phyloP scores from a whole-genome alignment of 2,113 vertebrate genomes.

The Chaetura pelagica region DNA sequence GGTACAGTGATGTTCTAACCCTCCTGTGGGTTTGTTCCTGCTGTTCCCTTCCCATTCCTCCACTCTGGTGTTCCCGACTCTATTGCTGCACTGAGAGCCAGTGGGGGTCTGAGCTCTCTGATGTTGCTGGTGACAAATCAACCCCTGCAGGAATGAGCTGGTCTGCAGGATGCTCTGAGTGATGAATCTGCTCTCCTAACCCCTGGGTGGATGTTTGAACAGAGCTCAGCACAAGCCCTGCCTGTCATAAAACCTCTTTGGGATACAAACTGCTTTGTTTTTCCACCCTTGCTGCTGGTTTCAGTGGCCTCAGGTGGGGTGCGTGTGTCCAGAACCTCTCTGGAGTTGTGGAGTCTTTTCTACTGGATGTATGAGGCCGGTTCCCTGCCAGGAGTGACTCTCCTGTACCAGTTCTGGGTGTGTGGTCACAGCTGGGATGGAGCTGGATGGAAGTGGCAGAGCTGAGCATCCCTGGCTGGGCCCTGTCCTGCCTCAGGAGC shows the following conservation, averaged over 20 bases:
- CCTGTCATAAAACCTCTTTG: not conserved
- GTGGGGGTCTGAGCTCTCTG: not conserved
- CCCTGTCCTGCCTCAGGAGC: not conserved
- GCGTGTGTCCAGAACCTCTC: not conserved
- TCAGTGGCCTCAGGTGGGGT: not conserved
- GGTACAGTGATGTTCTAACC: not conserved
- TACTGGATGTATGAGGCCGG: rapidly evolving
- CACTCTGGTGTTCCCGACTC: not conserved
- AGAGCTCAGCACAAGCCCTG: constrained; percentile 25
- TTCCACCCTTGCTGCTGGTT: not conserved
- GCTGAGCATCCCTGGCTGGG: not conserved
- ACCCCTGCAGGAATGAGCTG: constrained; percentile 22
- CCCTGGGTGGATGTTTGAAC: constrained; percentile 23
- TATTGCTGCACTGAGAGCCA: not conserved
- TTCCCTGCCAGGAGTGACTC: not conserved
- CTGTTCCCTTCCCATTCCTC: not conserved
- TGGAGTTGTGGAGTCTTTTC: not conserved
- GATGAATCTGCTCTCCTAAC: constrained; percentile 5
- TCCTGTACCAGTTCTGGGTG: not conserved
- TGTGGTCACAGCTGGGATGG: too few species aligned
- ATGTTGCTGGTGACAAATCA: constrained; percentile 20
- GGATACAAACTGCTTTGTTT: not conserved
- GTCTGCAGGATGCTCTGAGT: not conserved
- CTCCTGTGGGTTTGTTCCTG: rapidly evolving
- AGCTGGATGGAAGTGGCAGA: not conserved